Evolutionary conservation across 1,140 invertebrate genomes (phyloP), one percentile per base, ranked within the genome.

Genomic region (Dreissena rostriformis): DNA sequence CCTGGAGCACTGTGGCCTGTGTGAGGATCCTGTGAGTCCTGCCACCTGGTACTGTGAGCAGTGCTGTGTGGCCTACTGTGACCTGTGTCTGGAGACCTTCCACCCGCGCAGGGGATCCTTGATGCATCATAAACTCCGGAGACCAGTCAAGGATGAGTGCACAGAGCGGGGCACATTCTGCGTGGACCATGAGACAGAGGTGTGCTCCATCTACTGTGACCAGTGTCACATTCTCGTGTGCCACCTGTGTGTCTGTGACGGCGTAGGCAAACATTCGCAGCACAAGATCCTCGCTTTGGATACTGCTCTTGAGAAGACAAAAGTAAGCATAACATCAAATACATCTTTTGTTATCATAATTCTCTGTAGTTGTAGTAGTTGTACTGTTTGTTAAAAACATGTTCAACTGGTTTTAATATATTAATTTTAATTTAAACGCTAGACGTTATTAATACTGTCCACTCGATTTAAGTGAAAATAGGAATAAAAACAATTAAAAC

Each of bases 41-140:
- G 98, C 98, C 0, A 96, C 96, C 26, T 96, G 98, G 57, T 96
- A 97, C 87, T 99, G 98, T 93, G 97, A 98, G 91, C 98, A 98
- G 93, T 99, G 98, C 94, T 97, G 98, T 91, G 97, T 98, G 65
- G 95, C 97, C 63, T 99, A 99, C 92, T 99, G 98, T 93, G 96
- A 97, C 81, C 94, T 95, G 55, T 99, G 98, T 91, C 95, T 97
- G 2, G 97, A 98, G 86, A 96, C 78, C 17, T 91, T 86, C 75
- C 91, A 91, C 82, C 91, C 91, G 14, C 86, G 79, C 7, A 65
- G 89, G 14, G 91, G 91, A 29, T 77, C 89, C 12, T 80, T 92
- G 11, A 77, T 71, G 19, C 86, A 88, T 22, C 91, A 91, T 65
- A 85, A 84, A 68, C 73, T 91, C 0, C 55, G 79, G 26, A 83